Base-by-base conservation (phyloP, 2,797 vertebrate genomes). In the Chelonia mydas region DNA sequence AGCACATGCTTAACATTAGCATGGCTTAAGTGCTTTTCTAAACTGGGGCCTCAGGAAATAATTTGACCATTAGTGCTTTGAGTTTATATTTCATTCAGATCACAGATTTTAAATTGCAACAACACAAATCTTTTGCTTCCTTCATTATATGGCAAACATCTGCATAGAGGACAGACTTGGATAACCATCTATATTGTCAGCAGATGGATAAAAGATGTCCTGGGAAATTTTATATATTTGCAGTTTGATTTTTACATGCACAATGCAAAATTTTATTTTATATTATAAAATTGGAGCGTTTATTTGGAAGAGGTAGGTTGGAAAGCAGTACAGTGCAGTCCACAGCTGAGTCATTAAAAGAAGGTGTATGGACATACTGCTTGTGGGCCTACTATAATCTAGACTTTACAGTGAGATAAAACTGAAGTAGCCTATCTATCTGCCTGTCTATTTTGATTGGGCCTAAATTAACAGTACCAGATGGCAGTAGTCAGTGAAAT, bases 221-320 rank as follows among this genome's bases (percentile, higher is more conserved):
- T n/a, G 55, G 57, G 50, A 95, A 81, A 65, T 80, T 95, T 57
- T 76, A 2, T 9, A 4, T 92, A 1, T 3, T 33, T 94, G 86
- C 59, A 53, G 47, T 53, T 89, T 87, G 72, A n/a, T 95, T 94
- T 86, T 96, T 95, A 86, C 47, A 83, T 89, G 59, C 83, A 57
- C 13, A 3, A 1, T 86, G 83, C 86, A 76, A 87, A 90, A 61
- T 3, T 37, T 0, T 0, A 21, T 54, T 95, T 91, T 82, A 23
- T n/a, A 3, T 90, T 90, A 6, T 51, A 41, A 80, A 59, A 23
- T 33, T 33, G 80, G 89, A 84, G 49, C 33, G 31, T 55, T 88
- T 87, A 16, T 94, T 88, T 88, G 23, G 54, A 45, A 49, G 10
- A 33, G 74, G 65, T 88, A 53, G 88, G 33, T 2, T 84, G 84